phyloP scores from a whole-genome alignment of 2,888 invertebrate species.

The Leucophora obtusa region DNA sequence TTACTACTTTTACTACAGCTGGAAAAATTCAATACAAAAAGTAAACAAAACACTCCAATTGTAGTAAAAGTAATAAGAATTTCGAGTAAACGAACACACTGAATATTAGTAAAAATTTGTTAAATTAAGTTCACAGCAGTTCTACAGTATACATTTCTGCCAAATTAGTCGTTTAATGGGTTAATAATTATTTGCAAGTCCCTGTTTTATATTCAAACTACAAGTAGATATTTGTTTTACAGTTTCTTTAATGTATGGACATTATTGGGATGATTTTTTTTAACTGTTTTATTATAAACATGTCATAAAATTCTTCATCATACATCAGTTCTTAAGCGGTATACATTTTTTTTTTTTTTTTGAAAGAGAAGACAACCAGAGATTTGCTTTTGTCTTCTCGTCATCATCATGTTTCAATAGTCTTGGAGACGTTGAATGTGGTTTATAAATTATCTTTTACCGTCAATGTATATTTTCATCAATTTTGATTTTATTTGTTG shows the following conservation, averaged over 20 bases:
- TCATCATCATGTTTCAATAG: conserved; percentile 34
- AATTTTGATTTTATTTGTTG: conserved; percentile 51
- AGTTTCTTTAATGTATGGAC: conserved; percentile 21
- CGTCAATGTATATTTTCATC: conserved; percentile 51
- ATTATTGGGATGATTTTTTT: not conserved
- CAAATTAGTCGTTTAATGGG: too few relatives aligned
- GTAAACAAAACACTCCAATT: too few relatives aligned
- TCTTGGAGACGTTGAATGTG: conserved; percentile 32
- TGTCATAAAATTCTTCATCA: conserved; percentile 59
- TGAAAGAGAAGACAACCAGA: conserved; percentile 55
- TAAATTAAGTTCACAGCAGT: too few relatives aligned
- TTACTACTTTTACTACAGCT: too few relatives aligned
- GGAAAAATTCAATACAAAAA: too few relatives aligned
- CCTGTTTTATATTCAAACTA: not conserved
- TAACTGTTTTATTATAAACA: conserved; percentile 55
- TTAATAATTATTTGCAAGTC: too few relatives aligned
- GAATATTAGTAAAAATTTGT: too few relatives aligned
- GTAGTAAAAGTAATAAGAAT: too few relatives aligned
- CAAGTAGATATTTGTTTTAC: not conserved
- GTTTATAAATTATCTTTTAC: conserved; percentile 55
- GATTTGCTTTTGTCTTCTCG: conserved; percentile 3
- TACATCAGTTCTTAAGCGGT: conserved; percentile 51
- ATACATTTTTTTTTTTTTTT: conserved; percentile 29
- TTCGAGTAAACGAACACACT: too few relatives aligned
- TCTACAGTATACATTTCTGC: too few relatives aligned